Percentiles rank a stretch among this genome's conserved stretches.
Conservation (phyloP, 2,113 vertebrate genomes). For the Pithys albifrons region DNA sequence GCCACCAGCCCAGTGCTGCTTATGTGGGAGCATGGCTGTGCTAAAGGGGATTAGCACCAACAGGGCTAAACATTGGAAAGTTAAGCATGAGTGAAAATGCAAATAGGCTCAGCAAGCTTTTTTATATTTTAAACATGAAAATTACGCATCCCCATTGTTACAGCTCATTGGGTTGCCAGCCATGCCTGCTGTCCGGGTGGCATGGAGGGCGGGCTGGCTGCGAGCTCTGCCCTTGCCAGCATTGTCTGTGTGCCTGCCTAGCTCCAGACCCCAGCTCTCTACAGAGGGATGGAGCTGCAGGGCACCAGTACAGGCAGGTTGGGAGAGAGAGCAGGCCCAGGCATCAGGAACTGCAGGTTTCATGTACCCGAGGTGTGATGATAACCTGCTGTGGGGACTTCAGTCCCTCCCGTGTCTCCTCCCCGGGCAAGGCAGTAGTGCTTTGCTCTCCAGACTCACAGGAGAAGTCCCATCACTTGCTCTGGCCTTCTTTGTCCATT, state of each 20-base stretch:
- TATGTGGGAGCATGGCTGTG: rapidly evolving
- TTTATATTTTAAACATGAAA: neutral
- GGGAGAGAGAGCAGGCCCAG: neutral
- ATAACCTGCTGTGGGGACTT: neutral
- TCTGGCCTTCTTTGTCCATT: neutral
- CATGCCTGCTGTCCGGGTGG: neutral
- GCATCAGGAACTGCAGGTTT: neutral
- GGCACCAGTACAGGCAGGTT: neutral
- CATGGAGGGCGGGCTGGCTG: neutral
- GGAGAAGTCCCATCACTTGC: neutral
- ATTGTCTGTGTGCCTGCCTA: neutral
- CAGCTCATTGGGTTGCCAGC: neutral
- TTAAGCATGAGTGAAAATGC: neutral
- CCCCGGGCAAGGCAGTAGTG: neutral
- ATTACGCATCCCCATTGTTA: rapidly evolving
- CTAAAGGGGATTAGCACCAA: neutral
- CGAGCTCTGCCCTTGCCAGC: neutral
- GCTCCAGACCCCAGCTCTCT: neutral
- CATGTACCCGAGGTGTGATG: rapidly evolving
- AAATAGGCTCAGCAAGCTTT: neutral
- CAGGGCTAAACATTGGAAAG: neutral
- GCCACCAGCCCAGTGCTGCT: neutral
- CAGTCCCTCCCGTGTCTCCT: neutral
- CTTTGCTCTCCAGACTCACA: neutral
- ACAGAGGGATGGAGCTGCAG: neutral